Percentiles rank a stretch among this genome's conserved stretches.
phyloP scores from a whole-genome alignment of 2,888 invertebrate species.

The Horisme vitalbata region DNA sequence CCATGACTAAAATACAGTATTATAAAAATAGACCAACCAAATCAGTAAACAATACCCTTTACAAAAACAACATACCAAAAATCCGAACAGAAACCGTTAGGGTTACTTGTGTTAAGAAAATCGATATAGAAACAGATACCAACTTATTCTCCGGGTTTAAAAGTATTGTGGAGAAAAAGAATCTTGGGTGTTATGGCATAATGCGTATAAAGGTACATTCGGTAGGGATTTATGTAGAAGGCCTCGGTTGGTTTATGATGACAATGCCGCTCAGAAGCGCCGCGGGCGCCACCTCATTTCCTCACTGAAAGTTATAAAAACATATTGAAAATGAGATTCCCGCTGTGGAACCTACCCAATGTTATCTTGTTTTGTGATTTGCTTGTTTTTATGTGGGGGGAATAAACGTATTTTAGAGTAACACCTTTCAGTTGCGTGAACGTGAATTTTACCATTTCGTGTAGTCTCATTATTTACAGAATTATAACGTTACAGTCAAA shows the following conservation, averaged over 20 bases:
- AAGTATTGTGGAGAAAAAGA: constrained; percentile 62
- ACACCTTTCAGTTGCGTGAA: constrained; percentile 46
- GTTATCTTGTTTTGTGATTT: constrained; percentile 81
- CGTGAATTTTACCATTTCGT: constrained; percentile 40
- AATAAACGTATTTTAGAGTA: constrained; percentile 66
- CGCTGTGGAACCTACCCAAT: constrained; percentile 71
- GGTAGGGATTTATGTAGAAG: constrained; percentile 78
- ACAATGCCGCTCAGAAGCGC: constrained; percentile 71
- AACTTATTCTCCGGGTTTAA: constrained; percentile 66
- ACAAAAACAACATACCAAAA: neutral
- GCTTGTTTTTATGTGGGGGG: constrained; percentile 74
- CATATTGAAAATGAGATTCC: constrained; percentile 83
- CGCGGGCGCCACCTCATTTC: constrained; percentile 79
- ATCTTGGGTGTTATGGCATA: constrained; percentile 72
- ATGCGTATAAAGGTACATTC: constrained; percentile 81
- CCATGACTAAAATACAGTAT: constrained; percentile 1
- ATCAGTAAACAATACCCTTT: constrained; percentile 16
- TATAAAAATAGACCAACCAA: constrained; percentile 17
- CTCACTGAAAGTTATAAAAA: constrained; percentile 81
- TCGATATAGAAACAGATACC: constrained; percentile 52
- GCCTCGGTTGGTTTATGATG: constrained; percentile 79
- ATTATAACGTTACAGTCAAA: no score
- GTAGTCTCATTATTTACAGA: constrained; percentile 5
- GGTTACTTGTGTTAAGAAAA: constrained; percentile 27
- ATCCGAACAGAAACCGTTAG: constrained; percentile 4